A percentile compares a stretch with the other conserved stretches of the same genome.
Evolutionary conservation across 2,797 vertebrate species (phyloP).

Genomic region (Megalops cyprinoides): DNA sequence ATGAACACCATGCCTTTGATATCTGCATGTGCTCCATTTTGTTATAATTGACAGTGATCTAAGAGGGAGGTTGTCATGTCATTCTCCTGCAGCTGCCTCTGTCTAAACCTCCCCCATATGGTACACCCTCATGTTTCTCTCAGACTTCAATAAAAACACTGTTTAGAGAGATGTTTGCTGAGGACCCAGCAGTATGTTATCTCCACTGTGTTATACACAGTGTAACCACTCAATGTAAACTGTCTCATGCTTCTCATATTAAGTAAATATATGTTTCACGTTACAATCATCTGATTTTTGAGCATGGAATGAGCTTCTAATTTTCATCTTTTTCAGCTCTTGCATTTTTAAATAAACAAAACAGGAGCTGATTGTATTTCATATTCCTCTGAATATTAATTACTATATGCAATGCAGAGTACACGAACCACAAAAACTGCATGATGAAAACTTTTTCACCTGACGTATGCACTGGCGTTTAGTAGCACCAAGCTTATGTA

Average conservation of each 20-base stretch:
- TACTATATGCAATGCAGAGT: too few relatives aligned
- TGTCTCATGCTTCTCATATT: not conserved
- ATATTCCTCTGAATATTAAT: not conserved
- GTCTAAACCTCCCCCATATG: constrained; percentile 23
- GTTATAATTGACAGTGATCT: not conserved
- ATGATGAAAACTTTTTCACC: not conserved
- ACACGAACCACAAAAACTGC: not conserved
- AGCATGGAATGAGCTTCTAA: too few relatives aligned
- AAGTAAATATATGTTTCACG: too few relatives aligned
- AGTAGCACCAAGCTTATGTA: not conserved
- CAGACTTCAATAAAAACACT: constrained; percentile 38
- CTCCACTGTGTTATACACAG: not conserved
- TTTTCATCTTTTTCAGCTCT: too few relatives aligned
- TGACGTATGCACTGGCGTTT: not conserved
- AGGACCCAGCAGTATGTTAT: not conserved
- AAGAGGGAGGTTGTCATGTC: not conserved
- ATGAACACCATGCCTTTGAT: constrained; percentile 7
- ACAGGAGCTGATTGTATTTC: not conserved
- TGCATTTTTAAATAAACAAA: too few relatives aligned
- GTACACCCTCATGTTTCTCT: constrained; percentile 31
- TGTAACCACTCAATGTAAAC: not conserved
- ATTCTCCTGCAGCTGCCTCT: constrained; percentile 31
- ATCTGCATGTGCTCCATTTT: constrained; percentile 5
- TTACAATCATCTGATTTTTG: too few relatives aligned
- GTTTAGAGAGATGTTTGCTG: constrained; percentile 20